phyloP scores from a whole-genome alignment of 2,888 invertebrate genomes.

The Mesochorus sp. region DNA sequence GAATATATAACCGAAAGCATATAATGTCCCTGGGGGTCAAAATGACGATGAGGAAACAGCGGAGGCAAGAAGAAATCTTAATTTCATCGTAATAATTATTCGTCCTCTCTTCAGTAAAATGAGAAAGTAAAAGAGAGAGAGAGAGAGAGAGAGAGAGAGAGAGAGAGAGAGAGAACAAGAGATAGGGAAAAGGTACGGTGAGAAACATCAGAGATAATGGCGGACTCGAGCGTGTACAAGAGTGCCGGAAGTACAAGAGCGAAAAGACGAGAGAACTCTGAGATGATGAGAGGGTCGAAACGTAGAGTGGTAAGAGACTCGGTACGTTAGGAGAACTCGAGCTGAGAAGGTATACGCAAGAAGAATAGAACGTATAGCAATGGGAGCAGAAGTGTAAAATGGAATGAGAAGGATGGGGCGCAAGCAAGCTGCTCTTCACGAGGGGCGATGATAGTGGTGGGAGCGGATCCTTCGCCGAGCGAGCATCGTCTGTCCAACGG shows the following conservation, averaged over 20 bases:
- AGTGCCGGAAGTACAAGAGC: conserved; percentile 33
- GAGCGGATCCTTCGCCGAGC: conserved; percentile 19
- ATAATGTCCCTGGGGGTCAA: neutral
- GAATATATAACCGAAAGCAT: neutral
- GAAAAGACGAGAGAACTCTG: conserved; percentile 28
- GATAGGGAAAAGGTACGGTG: neutral
- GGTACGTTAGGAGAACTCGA: neutral
- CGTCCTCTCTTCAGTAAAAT: neutral
- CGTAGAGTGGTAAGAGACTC: conserved; percentile 19
- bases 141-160: neutral
- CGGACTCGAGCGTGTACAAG: conserved; percentile 19
- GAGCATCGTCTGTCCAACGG: conserved; percentile 29
- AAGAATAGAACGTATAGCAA: neutral
- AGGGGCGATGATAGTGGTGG: conserved; percentile 14
- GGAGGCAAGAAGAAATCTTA: neutral
- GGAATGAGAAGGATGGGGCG: conserved; percentile 35
- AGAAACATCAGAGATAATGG: conserved; percentile 35
- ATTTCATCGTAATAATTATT: conserved; percentile 24
- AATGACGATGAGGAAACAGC: neutral
- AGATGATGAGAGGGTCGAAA: conserved; percentile 37
- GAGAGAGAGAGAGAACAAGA: neutral
- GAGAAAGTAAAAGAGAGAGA: neutral
- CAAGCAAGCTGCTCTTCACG: conserved; percentile 21
- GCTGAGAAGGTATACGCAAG: neutral
- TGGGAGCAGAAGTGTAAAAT: conserved; percentile 36